Evolutionary conservation across 2,113 vertebrate species (phyloP), one percentile per base, ranked within the genome.

Genomic region (Atrichornis clamosus): DNA sequence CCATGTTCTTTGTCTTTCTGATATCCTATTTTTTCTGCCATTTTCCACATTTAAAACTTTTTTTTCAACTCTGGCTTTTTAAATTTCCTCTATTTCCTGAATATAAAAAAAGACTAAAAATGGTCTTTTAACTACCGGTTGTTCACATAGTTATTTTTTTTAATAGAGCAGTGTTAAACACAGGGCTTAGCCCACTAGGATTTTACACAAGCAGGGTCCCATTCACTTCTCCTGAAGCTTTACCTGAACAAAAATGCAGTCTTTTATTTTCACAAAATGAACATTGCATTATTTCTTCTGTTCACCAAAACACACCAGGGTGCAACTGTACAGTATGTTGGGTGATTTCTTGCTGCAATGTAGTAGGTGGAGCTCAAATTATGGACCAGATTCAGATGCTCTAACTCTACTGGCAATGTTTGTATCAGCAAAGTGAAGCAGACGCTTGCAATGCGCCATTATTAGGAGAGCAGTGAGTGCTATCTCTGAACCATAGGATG

Each of bases 311-410:
- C 35, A 35, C 55, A n/a, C 47, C 33, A 37, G 68, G 72, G 27
- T 74, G 39, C 46, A 65, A 33, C 0, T 47, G 59, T 33, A 79
- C 30, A 20, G 37, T 15, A 32, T 2, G 55, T 18, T 85, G 85
- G 78, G 59, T 41, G 63, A 95, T 26, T 93, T 56, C 95, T 77
- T 96, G 88, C 95, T 95, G 90, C 93, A 95, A 49, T 86, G 82
- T 80, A 56, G 93, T 80, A 95, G 92, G 95, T 93, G 92, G 90
- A 94, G 85, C 85, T 88, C 64, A 27, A 74, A 92, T 41, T 41
- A 75, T 4, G 41, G 88, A 67, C 68, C 59, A 63, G 52, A 59
- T 55, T 84, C 85, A n/a, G 95, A 78, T 3, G 90, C 73, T 82
- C 49, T 60, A 90, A 60, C 90, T 91, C 89, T 33, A 5, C 72